Conservation (phyloP, 2,797 vertebrate species). For the Sebastes kiyomatsui region DNA sequence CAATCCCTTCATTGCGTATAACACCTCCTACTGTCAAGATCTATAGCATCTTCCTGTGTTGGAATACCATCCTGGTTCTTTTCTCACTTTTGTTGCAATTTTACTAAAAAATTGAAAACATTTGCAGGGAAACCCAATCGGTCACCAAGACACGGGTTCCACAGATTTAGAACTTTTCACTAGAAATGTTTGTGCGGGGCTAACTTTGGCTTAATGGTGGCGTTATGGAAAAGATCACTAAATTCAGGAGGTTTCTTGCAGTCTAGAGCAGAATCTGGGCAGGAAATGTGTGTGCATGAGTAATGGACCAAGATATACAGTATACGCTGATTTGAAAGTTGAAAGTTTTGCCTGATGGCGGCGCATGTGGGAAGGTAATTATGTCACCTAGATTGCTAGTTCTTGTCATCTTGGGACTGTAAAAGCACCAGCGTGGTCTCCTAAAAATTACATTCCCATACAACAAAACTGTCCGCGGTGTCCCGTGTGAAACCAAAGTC, state of each 20-base stretch:
- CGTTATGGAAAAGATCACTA: not conserved
- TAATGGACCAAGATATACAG: not conserved
- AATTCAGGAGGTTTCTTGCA: not conserved
- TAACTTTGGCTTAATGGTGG: not conserved
- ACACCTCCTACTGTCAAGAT: not conserved
- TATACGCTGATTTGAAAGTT: not conserved
- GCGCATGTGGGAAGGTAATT: not conserved
- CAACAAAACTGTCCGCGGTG: too few relatives aligned
- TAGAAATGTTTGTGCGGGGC: not conserved
- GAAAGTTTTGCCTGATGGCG: not conserved
- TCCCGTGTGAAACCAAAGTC: too few relatives aligned
- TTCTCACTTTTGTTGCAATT: not conserved
- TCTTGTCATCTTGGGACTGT: not conserved
- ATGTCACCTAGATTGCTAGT: not conserved
- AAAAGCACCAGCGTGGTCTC: not conserved
- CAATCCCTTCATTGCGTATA: not conserved
- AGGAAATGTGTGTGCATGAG: not conserved
- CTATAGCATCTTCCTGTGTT: not conserved
- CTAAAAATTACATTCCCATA: too few relatives aligned
- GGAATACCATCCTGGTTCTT: not conserved
- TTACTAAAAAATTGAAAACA: too few relatives aligned
- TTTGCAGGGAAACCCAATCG: not conserved
- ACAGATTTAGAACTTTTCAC: not conserved
- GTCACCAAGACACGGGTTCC: not conserved
- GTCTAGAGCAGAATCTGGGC: not conserved